Evolutionary conservation across 2,113 vertebrate species (phyloP), one percentile per base, ranked within the genome.

Genomic region (Pogona vitticeps): DNA sequence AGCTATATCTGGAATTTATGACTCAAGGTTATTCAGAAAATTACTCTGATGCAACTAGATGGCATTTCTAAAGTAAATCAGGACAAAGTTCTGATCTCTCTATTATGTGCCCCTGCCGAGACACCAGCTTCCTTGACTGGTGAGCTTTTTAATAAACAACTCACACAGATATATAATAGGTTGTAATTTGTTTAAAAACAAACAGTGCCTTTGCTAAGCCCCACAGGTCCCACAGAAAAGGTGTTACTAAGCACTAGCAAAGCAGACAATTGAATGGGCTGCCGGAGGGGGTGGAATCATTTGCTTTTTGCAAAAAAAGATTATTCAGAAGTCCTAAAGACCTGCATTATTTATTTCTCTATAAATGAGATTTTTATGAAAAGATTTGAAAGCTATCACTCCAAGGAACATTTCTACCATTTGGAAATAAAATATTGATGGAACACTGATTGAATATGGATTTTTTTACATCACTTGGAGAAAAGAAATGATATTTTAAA

Each of bases 301-400:
- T 20, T 59, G 23, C 20, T 73, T 46, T 52, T 28, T 52, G 46
- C 5, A 10, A 10, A 6, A 10, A 10, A 2, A 58, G 2, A 52
- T 79, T 26, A 61, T 65, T 75, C 78, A 52, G 79, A 75, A 80
- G 14, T 61, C 38, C 59, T 67, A 31, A 38, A 38, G 42, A 75
- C 83, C 42, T 88, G 17, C 63, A 91, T 28, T 56, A 89, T 52
- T 89, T 81, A 89, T 38, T 82, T 71, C 88, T 46, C 2, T 86
- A 85, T 90, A 91, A 90, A 77, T 84, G 46, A 82, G 8, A 61
- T 90, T 88, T 93, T 85, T 83, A 76, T 85, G 84, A 71, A 28
- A 76, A 82, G 56, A 76, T 52, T 36, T 3, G 33, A 82, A 83
- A 91, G 85, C 1, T 12, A 76, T 59, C 75, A 92, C 21, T 82